Base-by-base conservation (phyloP, 2,797 vertebrate genomes). In the Falco naumanni region DNA sequence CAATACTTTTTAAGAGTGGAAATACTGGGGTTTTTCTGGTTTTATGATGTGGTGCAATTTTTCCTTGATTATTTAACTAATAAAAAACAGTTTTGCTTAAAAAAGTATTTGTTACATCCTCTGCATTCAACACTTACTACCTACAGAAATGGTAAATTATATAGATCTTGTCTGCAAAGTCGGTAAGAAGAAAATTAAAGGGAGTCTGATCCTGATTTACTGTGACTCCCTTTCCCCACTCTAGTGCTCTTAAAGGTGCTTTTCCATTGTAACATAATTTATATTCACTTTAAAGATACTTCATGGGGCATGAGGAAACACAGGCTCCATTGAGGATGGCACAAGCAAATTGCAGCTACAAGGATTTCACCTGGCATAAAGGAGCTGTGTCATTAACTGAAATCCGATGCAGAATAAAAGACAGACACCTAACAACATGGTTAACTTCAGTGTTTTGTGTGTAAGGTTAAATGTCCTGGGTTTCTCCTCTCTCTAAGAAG, bases 101-200 rank as follows among this genome's bases (percentile, higher is more conserved):
- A 47, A 78, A 78, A 29, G 21, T 48, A 56, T 57, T 63, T 76
- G 47, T 70, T 45, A 16, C 22, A 48, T 37, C 6, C 33, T 88
- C 77, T 76, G 33, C 28, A 51, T 64, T 84, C 83, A 84, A 61
- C 59, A 75, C 53, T 51, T 65, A 56, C 47, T 89, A 22, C 41
- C 61, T 64, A 28, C 63, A 69, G 63, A 90, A 87, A 65, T 28
- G 54, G 50, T 91, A 95, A 68, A 93, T 94, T 84, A 68, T 53
- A 83, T 6, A 76, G 57, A 76, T 84, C 74, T 89, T 79, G 75
- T 94, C 88, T 6, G 3, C 76, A 75, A 88, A 72, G 86, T 88
- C 69, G 88, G 74, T 43, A 61, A 89, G 66, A 84, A 86, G 77
- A 90, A 84, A 93, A 91, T 84, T 61, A 90, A 75, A 64, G 59